Evolutionary conservation across 2,797 vertebrate species (phyloP).

Genomic region (Aldrovandia affinis): DNA sequence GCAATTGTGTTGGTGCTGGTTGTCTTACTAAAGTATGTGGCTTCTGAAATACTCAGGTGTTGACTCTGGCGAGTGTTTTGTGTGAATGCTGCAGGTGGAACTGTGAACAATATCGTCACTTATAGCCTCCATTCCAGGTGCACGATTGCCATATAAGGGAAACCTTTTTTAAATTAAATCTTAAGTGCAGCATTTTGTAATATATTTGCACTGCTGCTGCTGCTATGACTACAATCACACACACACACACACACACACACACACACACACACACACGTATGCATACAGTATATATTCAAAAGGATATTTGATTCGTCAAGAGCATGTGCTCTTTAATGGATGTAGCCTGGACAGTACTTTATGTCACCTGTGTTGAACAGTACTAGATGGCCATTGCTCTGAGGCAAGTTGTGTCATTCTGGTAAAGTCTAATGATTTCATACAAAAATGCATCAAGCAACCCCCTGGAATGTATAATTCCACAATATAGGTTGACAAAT

Average conservation of each 20-base stretch:
- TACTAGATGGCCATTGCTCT: not conserved
- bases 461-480: not conserved
- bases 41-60: not conserved
- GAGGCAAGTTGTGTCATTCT: not conserved
- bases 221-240: not conserved
- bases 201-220: not conserved
- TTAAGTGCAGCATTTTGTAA: not conserved
- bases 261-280: not conserved
- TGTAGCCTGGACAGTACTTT: not conserved
- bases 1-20: not conserved
- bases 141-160: not conserved
- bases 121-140: not conserved
- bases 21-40: not conserved
- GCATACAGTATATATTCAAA: not conserved
- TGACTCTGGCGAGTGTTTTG: not conserved
- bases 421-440: constrained; percentile 8
- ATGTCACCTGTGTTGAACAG: not conserved
- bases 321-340: too few relatives aligned
- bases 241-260: not conserved
- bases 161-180: not conserved
- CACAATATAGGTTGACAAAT: constrained; percentile 5
- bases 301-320: too few relatives aligned
- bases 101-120: too few relatives aligned
- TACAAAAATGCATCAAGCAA: not conserved
- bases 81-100: too few relatives aligned